Evolutionary conservation across 1,140 invertebrate genomes (phyloP).

Genomic region (Nasonia giraulti): DNA sequence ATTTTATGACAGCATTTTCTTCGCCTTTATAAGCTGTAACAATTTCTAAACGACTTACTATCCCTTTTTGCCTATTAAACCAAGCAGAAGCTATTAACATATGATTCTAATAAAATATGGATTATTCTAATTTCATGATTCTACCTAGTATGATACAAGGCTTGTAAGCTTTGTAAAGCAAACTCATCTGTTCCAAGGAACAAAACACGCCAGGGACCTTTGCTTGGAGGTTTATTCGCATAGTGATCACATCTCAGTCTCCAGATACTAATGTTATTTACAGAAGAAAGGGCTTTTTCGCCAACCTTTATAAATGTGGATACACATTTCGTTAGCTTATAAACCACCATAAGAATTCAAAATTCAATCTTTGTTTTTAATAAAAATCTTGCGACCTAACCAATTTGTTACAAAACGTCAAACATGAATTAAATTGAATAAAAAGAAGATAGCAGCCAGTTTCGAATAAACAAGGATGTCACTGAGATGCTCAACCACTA

Average conservation of each 20-base stretch:
- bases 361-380: background rate
- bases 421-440: background rate
- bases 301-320: conserved; percentile 18
- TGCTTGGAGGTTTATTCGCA: background rate
- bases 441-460: background rate
- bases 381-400: background rate
- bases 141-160: conserved; percentile 73
- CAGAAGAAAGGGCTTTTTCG: background rate
- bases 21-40: conserved; percentile 76
- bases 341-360: background rate
- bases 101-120: conserved; percentile 41
- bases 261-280: background rate
- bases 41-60: conserved; percentile 73
- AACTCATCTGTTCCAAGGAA: conserved; percentile 84
- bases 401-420: background rate
- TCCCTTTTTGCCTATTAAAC: conserved; percentile 54
- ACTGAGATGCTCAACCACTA: background rate
- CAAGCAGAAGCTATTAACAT: conserved; percentile 19
- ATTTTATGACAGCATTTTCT: conserved; percentile 75
- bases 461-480: background rate
- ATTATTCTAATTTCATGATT: conserved; percentile 54
- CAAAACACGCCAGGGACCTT: conserved; percentile 70
- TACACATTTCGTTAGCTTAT: conserved; percentile 33
- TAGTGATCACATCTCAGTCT: background rate
- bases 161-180: conserved; percentile 78